Conservation (phyloP, 2,113 vertebrate species). For the Pipra filicauda region DNA sequence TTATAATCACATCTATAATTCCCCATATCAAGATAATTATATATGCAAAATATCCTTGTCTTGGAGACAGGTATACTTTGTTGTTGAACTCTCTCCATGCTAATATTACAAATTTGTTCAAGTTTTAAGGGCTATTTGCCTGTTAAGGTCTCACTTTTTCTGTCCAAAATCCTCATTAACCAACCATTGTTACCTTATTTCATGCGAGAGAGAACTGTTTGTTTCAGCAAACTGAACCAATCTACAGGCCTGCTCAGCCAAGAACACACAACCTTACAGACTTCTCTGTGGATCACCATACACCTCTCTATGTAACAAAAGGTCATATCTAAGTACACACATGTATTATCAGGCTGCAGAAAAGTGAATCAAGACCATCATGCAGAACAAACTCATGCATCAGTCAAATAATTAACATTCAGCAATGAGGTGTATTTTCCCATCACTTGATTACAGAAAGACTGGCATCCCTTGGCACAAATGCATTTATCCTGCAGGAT, state of each 20-base stretch:
- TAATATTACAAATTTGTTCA: background rate
- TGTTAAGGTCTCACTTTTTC: background rate
- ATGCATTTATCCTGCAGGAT: background rate
- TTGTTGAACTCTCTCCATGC: background rate
- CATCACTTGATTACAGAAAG: background rate
- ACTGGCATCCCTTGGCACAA: accelerated
- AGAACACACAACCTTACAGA: background rate
- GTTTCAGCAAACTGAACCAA: background rate
- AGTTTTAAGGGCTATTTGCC: background rate
- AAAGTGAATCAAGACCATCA: background rate
- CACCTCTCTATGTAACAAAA: background rate
- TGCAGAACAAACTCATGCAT: background rate
- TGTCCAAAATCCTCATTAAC: background rate
- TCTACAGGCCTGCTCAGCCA: background rate
- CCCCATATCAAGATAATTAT: background rate
- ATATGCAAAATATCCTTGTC: background rate
- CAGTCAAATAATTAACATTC: background rate
- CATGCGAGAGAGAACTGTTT: background rate
- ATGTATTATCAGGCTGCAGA: background rate
- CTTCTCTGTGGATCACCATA: background rate
- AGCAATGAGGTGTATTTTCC: background rate
- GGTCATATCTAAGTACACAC: background rate
- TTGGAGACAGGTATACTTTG: background rate
- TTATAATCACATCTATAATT: background rate
- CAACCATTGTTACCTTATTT: background rate